A percentile compares a stretch with the other conserved stretches of the same genome.
Evolutionary conservation across 2,113 vertebrate genomes (phyloP).

Genomic region (Porphyrio hochstetteri): DNA sequence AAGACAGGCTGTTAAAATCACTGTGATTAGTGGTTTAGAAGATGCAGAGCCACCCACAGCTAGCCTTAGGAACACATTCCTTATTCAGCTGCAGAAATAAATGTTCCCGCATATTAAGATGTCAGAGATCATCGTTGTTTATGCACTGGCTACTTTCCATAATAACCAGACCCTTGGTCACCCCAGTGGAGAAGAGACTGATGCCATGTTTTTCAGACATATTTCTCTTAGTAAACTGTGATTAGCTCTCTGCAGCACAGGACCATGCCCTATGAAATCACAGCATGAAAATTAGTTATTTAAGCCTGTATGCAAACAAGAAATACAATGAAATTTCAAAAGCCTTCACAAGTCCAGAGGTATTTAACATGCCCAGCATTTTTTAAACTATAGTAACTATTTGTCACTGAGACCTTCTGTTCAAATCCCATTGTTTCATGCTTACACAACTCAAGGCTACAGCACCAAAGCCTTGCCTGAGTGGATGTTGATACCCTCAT

Average conservation of each 20-base stretch:
- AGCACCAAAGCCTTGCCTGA: neutral
- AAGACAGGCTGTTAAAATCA: neutral
- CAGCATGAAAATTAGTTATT: neutral
- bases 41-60: neutral
- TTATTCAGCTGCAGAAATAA: constrained; percentile 11
- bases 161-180: neutral
- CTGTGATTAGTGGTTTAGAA: neutral
- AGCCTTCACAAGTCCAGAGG: neutral
- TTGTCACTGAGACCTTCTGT: neutral
- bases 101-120: neutral
- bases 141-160: neutral
- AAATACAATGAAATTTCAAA: neutral
- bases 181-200: neutral
- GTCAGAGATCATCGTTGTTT: neutral
- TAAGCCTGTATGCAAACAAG: neutral
- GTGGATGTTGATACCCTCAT: neutral
- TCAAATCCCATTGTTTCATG: neutral
- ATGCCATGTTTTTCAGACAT: neutral
- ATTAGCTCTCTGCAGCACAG: neutral
- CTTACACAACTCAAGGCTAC: neutral
- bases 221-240: neutral
- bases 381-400: neutral
- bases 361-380: neutral
- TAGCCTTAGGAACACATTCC: neutral
- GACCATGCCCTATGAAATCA: neutral